These are phyloP conservation scores for Cheiracanthium punctorium DNA, from an alignment of 2,888 invertebrate species.

Conservation along the genomic window DNA sequence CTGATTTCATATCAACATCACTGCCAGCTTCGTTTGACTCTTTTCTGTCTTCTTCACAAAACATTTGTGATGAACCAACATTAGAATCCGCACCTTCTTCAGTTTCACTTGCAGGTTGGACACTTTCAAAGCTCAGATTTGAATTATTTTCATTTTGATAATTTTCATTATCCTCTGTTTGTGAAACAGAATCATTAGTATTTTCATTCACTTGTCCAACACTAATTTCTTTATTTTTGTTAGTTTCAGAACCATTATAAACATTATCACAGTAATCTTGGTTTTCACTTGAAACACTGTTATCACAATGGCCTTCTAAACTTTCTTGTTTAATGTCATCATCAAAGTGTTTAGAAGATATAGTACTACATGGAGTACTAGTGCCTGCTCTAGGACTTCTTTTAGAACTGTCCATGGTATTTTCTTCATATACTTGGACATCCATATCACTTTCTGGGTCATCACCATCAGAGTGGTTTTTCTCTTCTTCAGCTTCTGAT, in stretches of 20 bases:
- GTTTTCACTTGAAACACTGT: constrained; percentile 48
- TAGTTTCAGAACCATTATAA: neutral
- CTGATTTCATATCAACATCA: constrained; percentile 52
- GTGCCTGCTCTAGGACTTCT: constrained; percentile 25
- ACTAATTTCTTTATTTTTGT: constrained; percentile 2
- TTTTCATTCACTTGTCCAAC: constrained; percentile 34
- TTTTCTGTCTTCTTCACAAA: constrained; percentile 63
- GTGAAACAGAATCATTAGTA: constrained; percentile 40
- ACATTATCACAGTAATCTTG: constrained; percentile 4
- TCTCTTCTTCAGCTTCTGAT: constrained; percentile 11
- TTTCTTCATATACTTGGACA: constrained; percentile 39
- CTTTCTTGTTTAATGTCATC: constrained; percentile 24
- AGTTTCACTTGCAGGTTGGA: constrained; percentile 39
- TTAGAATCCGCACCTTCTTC: constrained; percentile 33
- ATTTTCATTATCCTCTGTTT: constrained; percentile 29
- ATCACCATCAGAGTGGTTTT: neutral
- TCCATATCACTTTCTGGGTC: constrained; percentile 51
- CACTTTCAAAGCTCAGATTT: constrained; percentile 29
- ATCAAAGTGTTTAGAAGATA: constrained; percentile 39
- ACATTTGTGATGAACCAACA: neutral
- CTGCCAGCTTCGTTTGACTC: constrained; percentile 53
- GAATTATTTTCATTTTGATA: constrained; percentile 31
- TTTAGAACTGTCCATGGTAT: constrained; percentile 33
- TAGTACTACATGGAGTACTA: constrained; percentile 25
- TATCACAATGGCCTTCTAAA: constrained; percentile 42